Evolutionary conservation across 2,113 vertebrate species (phyloP), one percentile per base, ranked within the genome.

Genomic region (Sinosuthora webbiana): DNA sequence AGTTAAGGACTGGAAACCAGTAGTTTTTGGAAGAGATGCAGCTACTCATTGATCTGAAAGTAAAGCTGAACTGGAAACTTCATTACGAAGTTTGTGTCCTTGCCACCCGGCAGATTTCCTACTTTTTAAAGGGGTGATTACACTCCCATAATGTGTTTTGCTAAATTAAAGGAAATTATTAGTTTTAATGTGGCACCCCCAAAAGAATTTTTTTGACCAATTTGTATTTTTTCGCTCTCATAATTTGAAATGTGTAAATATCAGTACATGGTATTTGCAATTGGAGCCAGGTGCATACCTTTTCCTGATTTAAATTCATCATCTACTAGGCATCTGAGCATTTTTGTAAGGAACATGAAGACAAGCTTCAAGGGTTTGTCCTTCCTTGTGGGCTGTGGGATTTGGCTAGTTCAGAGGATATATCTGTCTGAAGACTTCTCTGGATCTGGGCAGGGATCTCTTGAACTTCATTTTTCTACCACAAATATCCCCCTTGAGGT

Each of bases 401-500:
- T 80, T 88, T 94, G 67, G 39, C 90, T 70, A 41, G 50, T 70
- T 45, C 42, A 52, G 64, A 86, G 27, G 41, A 80, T 74, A 15
- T 68, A 64, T 85, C 49, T 87, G 65, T 91, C 89, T 79, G 42
- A 82, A 84, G 80, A 31, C 18, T 87, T 69, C 50, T 80, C 76
- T 93, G 71, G 39, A 52, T 93, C 59, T 93, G 45, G 42, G 55
- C 71, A 88, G 35, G 52, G 35, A 90, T 85, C 33, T 89, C 55
- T 88, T 37, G 33, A 74, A 63, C 71, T 94, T 90, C 59, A 70
- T 88, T 74, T 88, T 88, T 94, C 71, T 44, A 93, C 85, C 92
- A 96, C 88, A 94, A 92, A 92, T 90, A 83, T 88, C 76, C 30
- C 79, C 86, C 93, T 90, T 89, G 91, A 91, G 90, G 30, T 95